Evolutionary conservation across 2,797 vertebrate species (phyloP), one percentile per base, ranked within the genome.

Genomic region (Cossypha polioptera): DNA sequence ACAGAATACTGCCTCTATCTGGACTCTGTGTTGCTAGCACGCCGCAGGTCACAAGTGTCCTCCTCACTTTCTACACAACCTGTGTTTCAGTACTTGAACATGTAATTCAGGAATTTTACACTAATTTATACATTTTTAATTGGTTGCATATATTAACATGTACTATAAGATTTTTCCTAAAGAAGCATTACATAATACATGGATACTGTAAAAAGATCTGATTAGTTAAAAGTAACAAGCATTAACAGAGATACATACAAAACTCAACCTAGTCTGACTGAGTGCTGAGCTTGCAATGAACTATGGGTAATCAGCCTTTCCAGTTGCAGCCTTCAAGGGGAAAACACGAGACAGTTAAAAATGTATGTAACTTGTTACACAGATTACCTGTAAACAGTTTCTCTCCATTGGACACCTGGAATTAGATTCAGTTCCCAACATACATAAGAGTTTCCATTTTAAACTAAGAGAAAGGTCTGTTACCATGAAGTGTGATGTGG

Each of bases 201-300:
- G 97, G 98, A 98, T 98, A 99, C 98, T 98, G 98, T 99, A 98
- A 98, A 99, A 99, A 99, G 98, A 98, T 98, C 98, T 97, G 98
- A 98, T 99, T 97, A 97, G 98, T 99, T 98, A 99, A 99, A 99
- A 98, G 98, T 99, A 98, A 99, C 97, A 98, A 98, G 98, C 97
- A 97, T 98, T 98, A 98, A 98, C 97, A 98, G 98, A 97, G 98
- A 98, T 97, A 98, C 98, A 97, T 98, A 98, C 98, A 98, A 98
- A 98, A 98, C 98, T 97, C 98, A 98, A 98, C 97, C 97, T 96
- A 97, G 91, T 94, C 73, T 43, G 95, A 97, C 97, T 80, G 97
- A 97, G 97, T 97, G 96, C 97, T 97, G 97, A 97, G 97, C 97
- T 97, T 98, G 98, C 96, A 91, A 97, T 96, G 97, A 96, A 97